Conservation (phyloP, 2,888 invertebrate species). For the Linnaemya vulpina region DNA sequence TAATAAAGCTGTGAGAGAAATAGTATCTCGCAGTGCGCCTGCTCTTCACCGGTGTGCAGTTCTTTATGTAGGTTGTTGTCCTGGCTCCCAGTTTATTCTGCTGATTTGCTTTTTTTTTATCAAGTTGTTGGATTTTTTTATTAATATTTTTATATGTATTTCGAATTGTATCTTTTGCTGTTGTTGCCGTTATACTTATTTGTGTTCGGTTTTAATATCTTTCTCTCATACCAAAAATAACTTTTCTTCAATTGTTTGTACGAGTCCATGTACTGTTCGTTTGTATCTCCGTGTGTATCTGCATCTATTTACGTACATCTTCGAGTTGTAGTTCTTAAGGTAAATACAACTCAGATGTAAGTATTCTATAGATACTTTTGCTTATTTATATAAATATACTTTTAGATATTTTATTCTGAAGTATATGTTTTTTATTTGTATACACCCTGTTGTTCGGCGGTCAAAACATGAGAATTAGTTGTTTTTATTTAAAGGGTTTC, state of each 20-base stretch:
- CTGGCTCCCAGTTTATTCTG: slow-evolving; percentile 46
- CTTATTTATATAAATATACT: neutral
- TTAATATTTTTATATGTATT: slow-evolving; percentile 9
- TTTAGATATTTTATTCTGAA: neutral
- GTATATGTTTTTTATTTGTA: neutral
- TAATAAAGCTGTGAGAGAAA: neutral
- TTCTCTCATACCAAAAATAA: slow-evolving; percentile 39
- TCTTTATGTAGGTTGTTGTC: slow-evolving; percentile 68
- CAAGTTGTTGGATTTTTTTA: slow-evolving; percentile 28
- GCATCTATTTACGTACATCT: neutral
- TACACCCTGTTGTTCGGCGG: neutral
- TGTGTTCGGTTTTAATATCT: slow-evolving; percentile 50
- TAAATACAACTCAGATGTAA: slow-evolving; percentile 44
- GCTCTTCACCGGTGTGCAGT: slow-evolving; percentile 34
- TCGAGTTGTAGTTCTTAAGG: slow-evolving; percentile 47
- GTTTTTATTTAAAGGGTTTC: no score
- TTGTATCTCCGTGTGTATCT: slow-evolving; percentile 25
- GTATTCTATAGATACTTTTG: slow-evolving; percentile 3
- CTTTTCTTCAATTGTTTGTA: slow-evolving; percentile 44
- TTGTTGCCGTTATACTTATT: slow-evolving; percentile 53
- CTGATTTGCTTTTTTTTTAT: slow-evolving; percentile 11
- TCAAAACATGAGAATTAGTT: no score
- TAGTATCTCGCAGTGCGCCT: slow-evolving; percentile 36
- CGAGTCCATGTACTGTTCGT: slow-evolving; percentile 33
- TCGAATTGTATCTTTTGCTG: neutral